phyloP scores from a whole-genome alignment of 2,113 vertebrate genomes.

The Irena cyanogastra region DNA sequence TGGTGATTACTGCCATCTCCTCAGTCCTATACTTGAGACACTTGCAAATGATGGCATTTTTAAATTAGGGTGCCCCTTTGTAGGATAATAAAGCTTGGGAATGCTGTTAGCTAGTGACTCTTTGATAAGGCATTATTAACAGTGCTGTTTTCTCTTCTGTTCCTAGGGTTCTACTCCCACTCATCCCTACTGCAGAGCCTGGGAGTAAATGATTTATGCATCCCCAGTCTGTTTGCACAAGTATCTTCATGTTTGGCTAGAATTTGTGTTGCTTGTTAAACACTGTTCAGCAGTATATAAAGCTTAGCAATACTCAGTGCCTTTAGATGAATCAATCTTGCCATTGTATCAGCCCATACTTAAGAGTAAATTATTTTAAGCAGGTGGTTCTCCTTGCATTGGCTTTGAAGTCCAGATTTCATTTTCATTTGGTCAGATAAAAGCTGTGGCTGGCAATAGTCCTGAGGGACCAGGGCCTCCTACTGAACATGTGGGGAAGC shows the following conservation, averaged over 20 bases:
- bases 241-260: neutral
- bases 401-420: neutral
- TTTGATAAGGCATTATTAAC: neutral
- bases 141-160: neutral
- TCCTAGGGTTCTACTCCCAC: neutral
- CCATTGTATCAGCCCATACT: neutral
- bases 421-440: neutral
- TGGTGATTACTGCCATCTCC: neutral
- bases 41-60: neutral
- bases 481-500: neutral
- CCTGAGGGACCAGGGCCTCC: neutral
- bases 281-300: neutral
- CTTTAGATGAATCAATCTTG: neutral
- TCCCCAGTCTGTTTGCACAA: neutral
- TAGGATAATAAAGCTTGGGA: neutral
- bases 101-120: neutral
- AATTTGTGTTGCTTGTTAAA: neutral
- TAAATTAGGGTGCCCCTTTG: neutral
- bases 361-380: neutral
- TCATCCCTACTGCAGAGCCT: neutral
- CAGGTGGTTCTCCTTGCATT: neutral
- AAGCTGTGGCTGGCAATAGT: neutral
- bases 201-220: neutral
- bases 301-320: neutral
- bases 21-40: neutral